phyloP scores from a whole-genome alignment of 2,888 invertebrate genomes.

The Caradrina kadenii region DNA sequence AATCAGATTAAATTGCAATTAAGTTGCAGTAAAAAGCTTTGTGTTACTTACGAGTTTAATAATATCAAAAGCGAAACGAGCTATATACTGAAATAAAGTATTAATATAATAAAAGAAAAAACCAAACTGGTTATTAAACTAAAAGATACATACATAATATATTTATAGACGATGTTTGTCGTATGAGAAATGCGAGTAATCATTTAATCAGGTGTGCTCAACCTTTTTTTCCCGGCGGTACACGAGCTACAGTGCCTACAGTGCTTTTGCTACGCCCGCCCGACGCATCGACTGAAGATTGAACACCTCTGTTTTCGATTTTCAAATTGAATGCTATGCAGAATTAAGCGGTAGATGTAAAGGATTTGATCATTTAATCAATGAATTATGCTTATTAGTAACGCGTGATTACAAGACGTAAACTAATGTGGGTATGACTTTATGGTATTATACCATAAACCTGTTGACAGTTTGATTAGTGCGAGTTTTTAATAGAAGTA shows the following conservation, averaged over 20 bases:
- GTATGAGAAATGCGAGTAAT: slow-evolving; percentile 40
- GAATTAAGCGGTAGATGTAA: slow-evolving; percentile 33
- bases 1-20: slow-evolving; percentile 7
- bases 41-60: background rate
- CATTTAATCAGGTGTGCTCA: slow-evolving; percentile 31
- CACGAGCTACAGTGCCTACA: slow-evolving; percentile 4
- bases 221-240: slow-evolving; percentile 30
- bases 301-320: slow-evolving; percentile 22
- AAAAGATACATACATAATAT: slow-evolving; percentile 21
- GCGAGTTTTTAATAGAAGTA: slow-evolving; percentile 14
- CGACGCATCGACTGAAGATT: slow-evolving; percentile 15
- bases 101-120: background rate
- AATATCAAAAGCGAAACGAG: slow-evolving; percentile 11
- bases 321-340: slow-evolving; percentile 8
- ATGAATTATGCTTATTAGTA: slow-evolving; percentile 43
- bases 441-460: slow-evolving; percentile 27
- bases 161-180: slow-evolving; percentile 31
- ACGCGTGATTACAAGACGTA: slow-evolving; percentile 33
- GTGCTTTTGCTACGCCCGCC: background rate
- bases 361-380: slow-evolving; percentile 38
- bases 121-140: slow-evolving; percentile 42
- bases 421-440: slow-evolving; percentile 39
- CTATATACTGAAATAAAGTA: slow-evolving; percentile 8
- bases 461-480: slow-evolving; percentile 37
- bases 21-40: background rate